phyloP scores from a whole-genome alignment of 2,113 vertebrate genomes.

The Malurus cyaneus region DNA sequence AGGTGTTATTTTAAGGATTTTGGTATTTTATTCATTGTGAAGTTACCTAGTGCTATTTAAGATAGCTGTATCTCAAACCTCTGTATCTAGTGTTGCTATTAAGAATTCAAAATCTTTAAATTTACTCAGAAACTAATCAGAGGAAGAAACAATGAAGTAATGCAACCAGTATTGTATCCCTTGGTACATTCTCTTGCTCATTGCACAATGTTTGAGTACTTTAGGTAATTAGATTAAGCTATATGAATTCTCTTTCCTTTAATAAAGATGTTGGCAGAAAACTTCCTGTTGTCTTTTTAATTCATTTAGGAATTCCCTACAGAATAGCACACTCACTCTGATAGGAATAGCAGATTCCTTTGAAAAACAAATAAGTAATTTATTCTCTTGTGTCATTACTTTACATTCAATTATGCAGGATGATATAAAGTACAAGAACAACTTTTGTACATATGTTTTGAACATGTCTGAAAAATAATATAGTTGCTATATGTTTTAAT shows the following conservation, averaged over 20 bases:
- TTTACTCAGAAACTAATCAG: neutral
- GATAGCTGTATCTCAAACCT: neutral
- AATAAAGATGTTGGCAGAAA: conserved; percentile 7
- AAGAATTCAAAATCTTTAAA: neutral
- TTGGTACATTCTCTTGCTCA: neutral
- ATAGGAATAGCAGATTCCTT: neutral
- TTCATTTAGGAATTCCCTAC: neutral
- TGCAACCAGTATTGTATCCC: neutral
- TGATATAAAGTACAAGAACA: neutral
- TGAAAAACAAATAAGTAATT: neutral
- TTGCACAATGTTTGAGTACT: neutral
- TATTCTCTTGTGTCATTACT: neutral
- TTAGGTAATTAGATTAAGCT: neutral
- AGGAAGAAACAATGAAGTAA: neutral
- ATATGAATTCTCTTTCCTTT: neutral
- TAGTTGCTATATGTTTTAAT: neutral
- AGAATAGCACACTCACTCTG: neutral
- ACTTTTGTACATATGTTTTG: neutral
- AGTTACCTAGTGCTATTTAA: neutral
- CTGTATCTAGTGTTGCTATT: neutral
- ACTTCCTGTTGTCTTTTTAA: neutral
- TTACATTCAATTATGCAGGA: neutral
- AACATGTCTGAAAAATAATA: neutral
- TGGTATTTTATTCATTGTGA: neutral
- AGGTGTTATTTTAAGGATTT: neutral